Conservation (phyloP, 2,113 vertebrate genomes). For the Chaenogobius annularis region DNA sequence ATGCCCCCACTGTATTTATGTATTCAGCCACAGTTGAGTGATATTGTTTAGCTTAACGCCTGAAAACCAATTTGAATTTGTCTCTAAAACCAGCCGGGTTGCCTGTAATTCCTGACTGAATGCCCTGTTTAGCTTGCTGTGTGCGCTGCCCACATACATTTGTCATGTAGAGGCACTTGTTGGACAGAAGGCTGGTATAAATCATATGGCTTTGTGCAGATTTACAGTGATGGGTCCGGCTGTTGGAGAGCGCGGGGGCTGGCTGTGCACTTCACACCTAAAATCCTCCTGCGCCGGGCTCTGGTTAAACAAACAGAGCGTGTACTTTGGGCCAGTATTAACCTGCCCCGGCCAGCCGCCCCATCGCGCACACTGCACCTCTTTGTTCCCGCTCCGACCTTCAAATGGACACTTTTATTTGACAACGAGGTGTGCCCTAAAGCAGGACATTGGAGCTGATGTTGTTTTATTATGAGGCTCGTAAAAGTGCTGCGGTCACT, state of each 20-base stretch:
- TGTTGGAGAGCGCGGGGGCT: constrained; percentile 24
- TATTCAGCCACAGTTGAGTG: neutral
- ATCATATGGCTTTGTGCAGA: constrained; percentile 34
- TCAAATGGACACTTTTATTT: constrained; percentile 67
- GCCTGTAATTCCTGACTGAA: neutral
- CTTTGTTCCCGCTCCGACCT: constrained; percentile 61
- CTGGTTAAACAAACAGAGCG: constrained; percentile 36
- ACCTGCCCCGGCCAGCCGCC: constrained; percentile 15
- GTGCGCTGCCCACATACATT: constrained; percentile 22
- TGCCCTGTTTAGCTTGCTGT: neutral
- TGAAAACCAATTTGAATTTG: neutral
- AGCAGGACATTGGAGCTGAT: constrained; percentile 53
- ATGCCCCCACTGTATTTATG: neutral
- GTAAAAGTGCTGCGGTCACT: constrained; percentile 57
- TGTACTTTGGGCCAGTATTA: constrained; percentile 3
- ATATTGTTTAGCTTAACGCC: constrained; percentile 7
- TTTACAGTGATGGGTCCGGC: constrained; percentile 41
- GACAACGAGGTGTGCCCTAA: constrained; percentile 54
- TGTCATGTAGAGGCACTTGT: constrained; percentile 48
- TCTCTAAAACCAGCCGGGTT: neutral
- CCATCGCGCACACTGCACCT: constrained; percentile 43
- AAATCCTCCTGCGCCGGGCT: constrained; percentile 12
- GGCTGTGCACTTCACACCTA: constrained; percentile 11
- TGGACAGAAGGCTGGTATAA: constrained; percentile 50
- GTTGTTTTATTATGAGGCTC: constrained; percentile 55